phyloP scores from a whole-genome alignment of 1,140 invertebrate genomes.

The Caenorhabditis latens region DNA sequence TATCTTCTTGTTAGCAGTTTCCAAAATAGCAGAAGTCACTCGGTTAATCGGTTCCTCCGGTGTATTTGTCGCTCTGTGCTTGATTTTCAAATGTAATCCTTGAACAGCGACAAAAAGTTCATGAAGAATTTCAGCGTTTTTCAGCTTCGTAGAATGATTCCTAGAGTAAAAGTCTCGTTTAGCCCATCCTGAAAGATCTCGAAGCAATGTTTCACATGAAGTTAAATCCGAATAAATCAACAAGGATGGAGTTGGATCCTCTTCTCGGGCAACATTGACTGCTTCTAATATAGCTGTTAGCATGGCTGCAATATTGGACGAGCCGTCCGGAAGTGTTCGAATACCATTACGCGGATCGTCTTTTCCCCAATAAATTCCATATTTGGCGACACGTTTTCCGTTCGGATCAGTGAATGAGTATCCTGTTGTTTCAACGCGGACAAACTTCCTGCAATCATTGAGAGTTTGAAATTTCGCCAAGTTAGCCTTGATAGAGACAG shows the following conservation, averaged over 20 bases:
- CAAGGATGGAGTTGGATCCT: slow-evolving; percentile 10
- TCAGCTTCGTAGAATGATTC: background rate
- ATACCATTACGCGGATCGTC: slow-evolving; percentile 33
- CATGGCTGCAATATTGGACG: slow-evolving; percentile 23
- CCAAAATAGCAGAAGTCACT: slow-evolving; percentile 13
- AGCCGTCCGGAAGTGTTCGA: slow-evolving; percentile 17
- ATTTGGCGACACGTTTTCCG: slow-evolving; percentile 39
- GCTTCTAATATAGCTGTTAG: slow-evolving; percentile 37
- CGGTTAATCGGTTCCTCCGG: background rate
- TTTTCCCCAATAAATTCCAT: slow-evolving; percentile 52
- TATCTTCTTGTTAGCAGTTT: background rate
- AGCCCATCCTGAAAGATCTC: background rate
- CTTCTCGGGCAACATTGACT: slow-evolving; percentile 27
- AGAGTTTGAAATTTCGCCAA: too few species aligned
- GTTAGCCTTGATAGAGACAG: too few species aligned
- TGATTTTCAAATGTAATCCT: slow-evolving; percentile 30
- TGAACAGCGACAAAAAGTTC: slow-evolving; percentile 13
- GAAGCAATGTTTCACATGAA: background rate
- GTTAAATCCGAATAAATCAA: slow-evolving; percentile 12
- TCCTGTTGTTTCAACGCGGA: slow-evolving; percentile 26
- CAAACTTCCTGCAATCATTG: background rate
- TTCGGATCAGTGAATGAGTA: slow-evolving; percentile 31
- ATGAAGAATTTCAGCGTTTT: slow-evolving; percentile 30
- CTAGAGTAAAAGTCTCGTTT: slow-evolving; percentile 26
- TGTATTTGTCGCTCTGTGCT: background rate